These are phyloP conservation scores for Sparidentex hasta DNA, from an alignment of 2,797 vertebrate species.

Conservation along the genomic window DNA sequence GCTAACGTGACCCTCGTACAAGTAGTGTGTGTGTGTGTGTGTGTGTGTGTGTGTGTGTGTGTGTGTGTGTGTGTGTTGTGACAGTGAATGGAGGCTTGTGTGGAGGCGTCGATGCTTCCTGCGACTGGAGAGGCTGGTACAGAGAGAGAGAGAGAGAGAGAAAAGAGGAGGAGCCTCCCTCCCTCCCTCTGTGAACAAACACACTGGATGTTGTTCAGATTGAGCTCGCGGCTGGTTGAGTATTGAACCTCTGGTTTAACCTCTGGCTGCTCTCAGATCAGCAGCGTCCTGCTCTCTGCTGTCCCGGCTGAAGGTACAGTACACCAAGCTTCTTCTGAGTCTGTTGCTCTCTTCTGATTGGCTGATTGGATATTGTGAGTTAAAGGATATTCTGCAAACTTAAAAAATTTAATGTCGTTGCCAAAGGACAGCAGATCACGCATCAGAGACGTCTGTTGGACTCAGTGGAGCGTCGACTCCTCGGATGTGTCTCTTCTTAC, in stretches of 20 bases:
- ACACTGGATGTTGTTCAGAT: constrained; percentile 46
- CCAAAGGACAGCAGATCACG: background rate
- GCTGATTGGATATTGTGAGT: background rate
- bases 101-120: constrained; percentile 42
- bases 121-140: constrained; percentile 76
- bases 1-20: no score
- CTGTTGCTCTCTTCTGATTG: background rate
- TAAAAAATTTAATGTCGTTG: background rate
- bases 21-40: constrained; percentile 3
- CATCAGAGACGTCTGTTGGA: no score
- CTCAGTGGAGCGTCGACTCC: no score
- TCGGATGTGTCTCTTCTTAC: no score
- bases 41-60: constrained; percentile 16
- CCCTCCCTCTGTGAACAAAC: constrained; percentile 31
- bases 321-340: background rate
- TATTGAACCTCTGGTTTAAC: background rate
- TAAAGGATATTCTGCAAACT: background rate
- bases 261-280: constrained; percentile 3
- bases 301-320: constrained; percentile 25
- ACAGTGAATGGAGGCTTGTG: constrained; percentile 75
- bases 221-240: background rate
- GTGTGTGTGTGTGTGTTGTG: constrained; percentile 20
- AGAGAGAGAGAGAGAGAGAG: background rate
- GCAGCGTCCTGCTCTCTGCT: background rate
- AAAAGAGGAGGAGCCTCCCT: background rate